These are phyloP conservation scores for Parnassius smintheus DNA, from an alignment of 2,888 invertebrate genomes.

Conservation along the genomic window DNA sequence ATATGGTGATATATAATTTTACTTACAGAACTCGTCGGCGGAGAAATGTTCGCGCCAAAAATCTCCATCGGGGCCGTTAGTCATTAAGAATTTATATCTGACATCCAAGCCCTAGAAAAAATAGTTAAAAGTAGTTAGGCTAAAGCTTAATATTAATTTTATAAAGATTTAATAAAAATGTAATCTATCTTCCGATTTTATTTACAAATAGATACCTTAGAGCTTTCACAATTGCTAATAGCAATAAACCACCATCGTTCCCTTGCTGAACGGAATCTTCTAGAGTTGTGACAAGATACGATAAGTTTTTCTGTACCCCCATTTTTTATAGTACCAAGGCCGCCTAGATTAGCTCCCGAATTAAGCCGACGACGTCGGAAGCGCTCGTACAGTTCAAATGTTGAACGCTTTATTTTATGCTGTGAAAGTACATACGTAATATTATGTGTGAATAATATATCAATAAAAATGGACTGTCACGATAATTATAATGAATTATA, in stretches of 20 bases:
- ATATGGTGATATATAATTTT: neutral
- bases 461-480: no score
- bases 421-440: conserved; percentile 33
- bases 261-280: conserved; percentile 89
- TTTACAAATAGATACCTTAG: conserved; percentile 66
- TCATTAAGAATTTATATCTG: conserved; percentile 91
- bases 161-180: no score
- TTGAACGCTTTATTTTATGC: conserved; percentile 71
- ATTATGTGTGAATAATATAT: no score
- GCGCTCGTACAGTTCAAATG: conserved; percentile 55
- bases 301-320: conserved; percentile 52
- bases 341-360: conserved; percentile 42
- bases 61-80: conserved; percentile 90
- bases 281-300: conserved; percentile 83
- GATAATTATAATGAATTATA: no score
- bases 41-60: conserved; percentile 95
- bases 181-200: no score
- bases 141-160: no score
- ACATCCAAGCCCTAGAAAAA: conserved; percentile 85
- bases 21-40: conserved; percentile 96
- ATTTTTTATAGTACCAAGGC: conserved; percentile 32
- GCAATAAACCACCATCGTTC: conserved; percentile 98
- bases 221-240: conserved; percentile 88
- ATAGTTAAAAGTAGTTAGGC: no score
- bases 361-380: conserved; percentile 56